A percentile compares a stretch with the other conserved stretches of the same genome.
These are phyloP conservation scores for Thysanoteuthis rhombus DNA, from an alignment of 2,888 invertebrate genomes.

Conservation along the genomic window DNA sequence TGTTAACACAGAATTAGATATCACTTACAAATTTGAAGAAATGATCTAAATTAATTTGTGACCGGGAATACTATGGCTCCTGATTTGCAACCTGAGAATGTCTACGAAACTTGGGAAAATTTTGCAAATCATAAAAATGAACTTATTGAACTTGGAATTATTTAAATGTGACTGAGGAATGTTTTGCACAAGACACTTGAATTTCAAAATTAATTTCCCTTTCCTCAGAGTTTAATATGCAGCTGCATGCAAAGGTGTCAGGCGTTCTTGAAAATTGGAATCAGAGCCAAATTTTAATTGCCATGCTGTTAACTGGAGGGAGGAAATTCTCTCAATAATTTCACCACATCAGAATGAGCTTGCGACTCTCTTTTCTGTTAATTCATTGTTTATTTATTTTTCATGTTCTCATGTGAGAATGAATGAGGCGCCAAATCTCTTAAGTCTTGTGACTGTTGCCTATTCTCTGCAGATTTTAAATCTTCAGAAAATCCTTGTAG, in stretches of 20 bases:
- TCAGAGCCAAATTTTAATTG: not conserved
- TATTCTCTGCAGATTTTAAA: not conserved
- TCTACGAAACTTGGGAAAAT: not conserved
- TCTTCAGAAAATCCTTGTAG: too few relatives aligned
- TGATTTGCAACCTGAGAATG: not conserved
- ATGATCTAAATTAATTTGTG: too few relatives aligned
- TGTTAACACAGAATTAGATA: too few relatives aligned
- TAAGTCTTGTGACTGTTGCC: not conserved
- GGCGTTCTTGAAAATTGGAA: not conserved
- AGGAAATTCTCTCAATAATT: not conserved
- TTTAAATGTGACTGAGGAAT: not conserved
- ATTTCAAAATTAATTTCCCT: not conserved
- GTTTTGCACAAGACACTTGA: not conserved
- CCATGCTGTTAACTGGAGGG: not conserved
- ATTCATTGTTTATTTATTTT: not conserved
- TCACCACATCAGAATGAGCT: not conserved
- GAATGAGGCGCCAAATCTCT: not conserved
- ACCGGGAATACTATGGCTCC: too few relatives aligned
- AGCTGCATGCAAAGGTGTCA: not conserved
- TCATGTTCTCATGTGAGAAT: not conserved
- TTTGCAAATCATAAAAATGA: not conserved
- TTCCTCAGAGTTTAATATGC: not conserved
- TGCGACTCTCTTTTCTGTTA: not conserved
- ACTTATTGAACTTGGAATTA: not conserved
- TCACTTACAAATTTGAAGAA: too few relatives aligned